Conservation (phyloP, 2,113 vertebrate species). For the Myxocyprinus asiaticus region DNA sequence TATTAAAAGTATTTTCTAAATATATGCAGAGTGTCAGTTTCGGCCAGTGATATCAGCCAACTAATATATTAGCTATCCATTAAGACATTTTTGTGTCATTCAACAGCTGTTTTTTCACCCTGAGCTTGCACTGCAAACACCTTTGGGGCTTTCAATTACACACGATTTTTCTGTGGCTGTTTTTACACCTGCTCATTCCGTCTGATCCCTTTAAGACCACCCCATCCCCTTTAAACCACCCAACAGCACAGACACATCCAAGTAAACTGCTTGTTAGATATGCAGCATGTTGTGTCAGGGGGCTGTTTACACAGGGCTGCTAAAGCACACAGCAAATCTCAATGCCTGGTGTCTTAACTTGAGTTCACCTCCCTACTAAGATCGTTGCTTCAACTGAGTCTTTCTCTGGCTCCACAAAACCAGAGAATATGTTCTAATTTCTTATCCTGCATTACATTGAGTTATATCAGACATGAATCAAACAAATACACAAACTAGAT, state of each 20-base stretch:
- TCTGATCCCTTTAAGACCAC: slow-evolving; percentile 54
- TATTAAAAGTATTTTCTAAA: neutral
- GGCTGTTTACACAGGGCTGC: slow-evolving; percentile 55
- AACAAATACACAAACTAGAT: too few relatives aligned
- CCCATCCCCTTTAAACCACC: slow-evolving; percentile 34
- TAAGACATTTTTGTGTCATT: slow-evolving; percentile 11
- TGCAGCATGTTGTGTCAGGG: neutral
- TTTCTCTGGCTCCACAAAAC: neutral
- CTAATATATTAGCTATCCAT: neutral
- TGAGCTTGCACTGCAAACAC: neutral
- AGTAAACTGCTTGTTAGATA: slow-evolving; percentile 13
- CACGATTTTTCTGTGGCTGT: neutral
- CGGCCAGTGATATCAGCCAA: too few relatives aligned
- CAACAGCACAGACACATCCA: slow-evolving; percentile 37
- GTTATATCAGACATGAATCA: too few relatives aligned
- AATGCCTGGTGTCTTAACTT: neutral
- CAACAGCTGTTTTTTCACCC: slow-evolving; percentile 25
- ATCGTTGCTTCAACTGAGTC: neutral
- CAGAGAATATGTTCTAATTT: neutral
- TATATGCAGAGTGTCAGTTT: neutral
- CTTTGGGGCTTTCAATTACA: neutral
- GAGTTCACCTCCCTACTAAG: neutral
- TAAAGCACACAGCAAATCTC: slow-evolving; percentile 59
- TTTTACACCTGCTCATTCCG: slow-evolving; percentile 55
- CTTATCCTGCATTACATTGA: too few relatives aligned